These are phyloP conservation scores for Drosophila anceps DNA, from an alignment of 2,888 invertebrate species.

Conservation along the genomic window DNA sequence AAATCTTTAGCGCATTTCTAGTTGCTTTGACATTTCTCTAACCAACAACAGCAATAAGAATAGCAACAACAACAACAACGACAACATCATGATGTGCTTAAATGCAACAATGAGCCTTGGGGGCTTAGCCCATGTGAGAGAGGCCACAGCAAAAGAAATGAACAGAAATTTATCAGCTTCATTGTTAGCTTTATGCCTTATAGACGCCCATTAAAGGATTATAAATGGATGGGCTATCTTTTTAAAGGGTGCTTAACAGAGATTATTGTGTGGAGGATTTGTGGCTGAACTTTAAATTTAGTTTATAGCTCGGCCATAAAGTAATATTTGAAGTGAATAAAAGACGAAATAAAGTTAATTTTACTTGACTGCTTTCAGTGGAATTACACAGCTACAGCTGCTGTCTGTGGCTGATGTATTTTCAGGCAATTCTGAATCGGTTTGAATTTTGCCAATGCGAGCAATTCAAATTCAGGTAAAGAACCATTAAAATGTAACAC, in stretches of 20 bases:
- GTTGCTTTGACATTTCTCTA: conserved; percentile 41
- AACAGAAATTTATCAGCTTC: conserved; percentile 57
- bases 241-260: conserved; percentile 35
- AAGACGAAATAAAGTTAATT: background rate
- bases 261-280: conserved; percentile 27
- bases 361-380: background rate
- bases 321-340: conserved; percentile 3
- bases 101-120: conserved; percentile 49
- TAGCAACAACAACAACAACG: conserved; percentile 7
- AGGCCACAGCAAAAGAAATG: conserved; percentile 35
- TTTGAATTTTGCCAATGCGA: background rate
- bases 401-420: too few relatives aligned
- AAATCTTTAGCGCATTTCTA: conserved; percentile 31
- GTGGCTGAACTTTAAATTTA: conserved; percentile 25
- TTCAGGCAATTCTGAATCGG: too few relatives aligned
- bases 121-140: conserved; percentile 16
- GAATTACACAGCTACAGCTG: background rate
- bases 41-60: conserved; percentile 1
- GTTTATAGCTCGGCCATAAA: conserved; percentile 40
- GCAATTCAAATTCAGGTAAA: conserved; percentile 65
- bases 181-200: conserved; percentile 56
- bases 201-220: conserved; percentile 78
- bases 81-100: conserved; percentile 20
- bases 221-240: conserved; percentile 60
- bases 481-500: conserved; percentile 71